These are phyloP conservation scores for Smithornis capensis DNA, from an alignment of 2,113 vertebrate species.

Conservation along the genomic window DNA sequence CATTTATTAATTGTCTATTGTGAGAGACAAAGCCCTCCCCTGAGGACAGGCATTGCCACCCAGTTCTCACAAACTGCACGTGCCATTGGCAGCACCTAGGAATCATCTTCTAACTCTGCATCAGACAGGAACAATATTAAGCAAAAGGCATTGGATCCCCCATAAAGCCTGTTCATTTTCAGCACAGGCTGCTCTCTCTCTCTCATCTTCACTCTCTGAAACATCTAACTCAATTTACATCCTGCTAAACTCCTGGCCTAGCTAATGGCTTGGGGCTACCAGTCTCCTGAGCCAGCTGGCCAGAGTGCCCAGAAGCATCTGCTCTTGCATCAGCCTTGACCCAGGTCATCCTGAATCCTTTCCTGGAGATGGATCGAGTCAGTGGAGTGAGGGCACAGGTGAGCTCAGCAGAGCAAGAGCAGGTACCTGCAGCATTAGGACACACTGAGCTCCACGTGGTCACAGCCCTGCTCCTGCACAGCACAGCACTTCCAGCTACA, in stretches of 20 bases:
- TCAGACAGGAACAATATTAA: not conserved
- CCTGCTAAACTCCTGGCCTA: not conserved
- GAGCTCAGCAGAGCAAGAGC: not conserved
- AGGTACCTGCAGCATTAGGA: not conserved
- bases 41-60: not conserved
- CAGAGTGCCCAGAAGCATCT: not conserved
- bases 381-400: not conserved
- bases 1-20: not conserved
- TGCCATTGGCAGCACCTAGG: not conserved
- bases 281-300: not conserved
- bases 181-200: not conserved
- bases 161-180: not conserved
- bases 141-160: not conserved
- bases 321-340: not conserved
- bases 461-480: not conserved
- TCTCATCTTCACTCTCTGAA: not conserved
- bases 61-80: not conserved
- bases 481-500: not conserved
- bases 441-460: not conserved
- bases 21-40: not conserved
- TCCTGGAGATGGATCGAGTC: not conserved
- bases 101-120: not conserved
- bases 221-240: not conserved
- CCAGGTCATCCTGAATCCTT: not conserved
- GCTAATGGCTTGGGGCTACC: not conserved